Percentiles rank a stretch among this genome's conserved stretches.
Conservation (phyloP, 2,888 invertebrate genomes). For the Oscheius sp. region DNA sequence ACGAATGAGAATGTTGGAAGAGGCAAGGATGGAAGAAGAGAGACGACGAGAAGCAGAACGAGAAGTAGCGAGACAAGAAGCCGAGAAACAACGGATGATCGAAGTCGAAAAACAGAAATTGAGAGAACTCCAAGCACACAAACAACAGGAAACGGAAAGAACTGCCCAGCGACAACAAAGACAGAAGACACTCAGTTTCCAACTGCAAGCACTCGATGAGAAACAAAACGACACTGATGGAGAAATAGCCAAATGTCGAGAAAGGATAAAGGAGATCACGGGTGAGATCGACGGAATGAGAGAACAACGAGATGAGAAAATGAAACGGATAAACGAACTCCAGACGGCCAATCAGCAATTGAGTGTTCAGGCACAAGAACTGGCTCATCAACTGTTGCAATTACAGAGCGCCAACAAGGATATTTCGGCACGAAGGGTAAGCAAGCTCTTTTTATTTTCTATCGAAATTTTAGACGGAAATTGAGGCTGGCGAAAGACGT, state of each 20-base stretch:
- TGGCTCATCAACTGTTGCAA: slow-evolving; percentile 69
- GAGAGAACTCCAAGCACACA: slow-evolving; percentile 82
- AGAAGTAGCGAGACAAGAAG: slow-evolving; percentile 84
- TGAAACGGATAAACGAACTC: slow-evolving; percentile 79
- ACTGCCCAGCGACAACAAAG: slow-evolving; percentile 87
- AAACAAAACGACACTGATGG: slow-evolving; percentile 84
- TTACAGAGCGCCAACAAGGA: slow-evolving; percentile 65
- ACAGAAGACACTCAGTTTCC: slow-evolving; percentile 86
- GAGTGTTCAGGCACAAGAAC: slow-evolving; percentile 71
- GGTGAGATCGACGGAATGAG: slow-evolving; percentile 92
- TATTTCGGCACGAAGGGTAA: slow-evolving; percentile 39
- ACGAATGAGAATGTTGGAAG: slow-evolving; percentile 23
- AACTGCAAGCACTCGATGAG: slow-evolving; percentile 81
- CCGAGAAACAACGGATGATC: slow-evolving; percentile 90
- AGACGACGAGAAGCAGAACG: slow-evolving; percentile 77
- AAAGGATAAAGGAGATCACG: slow-evolving; percentile 47
- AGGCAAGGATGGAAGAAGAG: slow-evolving; percentile 81
- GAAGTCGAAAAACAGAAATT: slow-evolving; percentile 95
- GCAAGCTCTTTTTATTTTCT: slow-evolving; percentile 20
- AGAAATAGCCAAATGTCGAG: slow-evolving; percentile 75
- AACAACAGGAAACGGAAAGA: slow-evolving; percentile 77
- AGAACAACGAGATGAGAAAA: slow-evolving; percentile 88
- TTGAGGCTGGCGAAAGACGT: slow-evolving; percentile 62
- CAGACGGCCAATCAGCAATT: slow-evolving; percentile 83
- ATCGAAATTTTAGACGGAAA: slow-evolving; percentile 42